These are phyloP conservation scores for Schrankia costaestrigalis DNA, from an alignment of 2,888 invertebrate species.

Conservation along the genomic window DNA sequence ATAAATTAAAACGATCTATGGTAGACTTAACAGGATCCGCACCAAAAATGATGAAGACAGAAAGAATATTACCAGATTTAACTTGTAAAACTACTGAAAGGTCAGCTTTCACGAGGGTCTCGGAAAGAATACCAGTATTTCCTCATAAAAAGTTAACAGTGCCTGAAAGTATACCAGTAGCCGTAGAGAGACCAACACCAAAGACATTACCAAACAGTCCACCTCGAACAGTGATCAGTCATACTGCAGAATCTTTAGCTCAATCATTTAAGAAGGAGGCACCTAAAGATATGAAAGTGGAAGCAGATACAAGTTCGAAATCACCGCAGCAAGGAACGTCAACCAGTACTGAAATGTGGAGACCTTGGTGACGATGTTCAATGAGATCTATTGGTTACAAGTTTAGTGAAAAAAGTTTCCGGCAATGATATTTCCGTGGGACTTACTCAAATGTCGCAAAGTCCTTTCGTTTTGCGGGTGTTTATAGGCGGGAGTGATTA, in stretches of 20 bases:
- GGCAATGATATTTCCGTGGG: too few relatives aligned
- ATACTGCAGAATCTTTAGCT: slow-evolving; percentile 66
- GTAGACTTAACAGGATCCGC: slow-evolving; percentile 52
- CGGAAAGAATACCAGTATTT: slow-evolving; percentile 38
- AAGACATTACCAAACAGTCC: slow-evolving; percentile 12
- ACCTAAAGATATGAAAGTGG: slow-evolving; percentile 32
- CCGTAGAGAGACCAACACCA: slow-evolving; percentile 36
- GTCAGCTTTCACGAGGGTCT: slow-evolving; percentile 52
- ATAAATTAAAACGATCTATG: slow-evolving; percentile 62
- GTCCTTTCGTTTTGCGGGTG: too few relatives aligned
- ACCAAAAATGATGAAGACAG: slow-evolving; percentile 53
- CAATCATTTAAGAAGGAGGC: slow-evolving; percentile 44
- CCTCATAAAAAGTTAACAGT: slow-evolving; percentile 47
- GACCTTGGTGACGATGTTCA: slow-evolving; percentile 60
- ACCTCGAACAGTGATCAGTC: slow-evolving; percentile 65
- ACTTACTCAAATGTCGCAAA: too few relatives aligned
- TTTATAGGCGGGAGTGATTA: too few relatives aligned
- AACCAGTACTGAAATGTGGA: slow-evolving; percentile 64
- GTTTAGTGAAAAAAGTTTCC: too few relatives aligned
- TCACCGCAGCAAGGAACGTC: slow-evolving; percentile 63
- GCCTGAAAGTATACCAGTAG: slow-evolving; percentile 60
- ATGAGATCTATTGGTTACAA: background rate
- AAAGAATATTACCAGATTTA: slow-evolving; percentile 42
- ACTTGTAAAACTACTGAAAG: slow-evolving; percentile 38
- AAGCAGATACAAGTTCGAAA: slow-evolving; percentile 53